These are phyloP conservation scores for Sciurus carolinensis DNA, from an alignment of 2,797 vertebrate species.

Conservation along the genomic window DNA sequence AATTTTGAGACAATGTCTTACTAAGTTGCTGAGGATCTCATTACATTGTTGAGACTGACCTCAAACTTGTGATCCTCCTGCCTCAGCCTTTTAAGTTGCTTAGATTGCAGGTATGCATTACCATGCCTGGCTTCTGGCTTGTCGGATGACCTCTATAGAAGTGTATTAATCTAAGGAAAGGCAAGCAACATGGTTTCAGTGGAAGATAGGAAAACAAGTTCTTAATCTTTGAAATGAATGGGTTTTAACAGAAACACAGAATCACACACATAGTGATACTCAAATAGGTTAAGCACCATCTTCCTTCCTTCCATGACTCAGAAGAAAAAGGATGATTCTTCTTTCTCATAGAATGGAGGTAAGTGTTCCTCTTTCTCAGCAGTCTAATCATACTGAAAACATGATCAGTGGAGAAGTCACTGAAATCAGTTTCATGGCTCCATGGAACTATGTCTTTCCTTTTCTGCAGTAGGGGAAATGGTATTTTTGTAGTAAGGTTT, in stretches of 20 bases:
- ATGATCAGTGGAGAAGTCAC: neutral
- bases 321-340: neutral
- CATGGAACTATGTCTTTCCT: neutral
- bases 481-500: neutral
- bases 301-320: neutral
- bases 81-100: neutral
- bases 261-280: neutral
- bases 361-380: neutral
- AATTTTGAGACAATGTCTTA: neutral
- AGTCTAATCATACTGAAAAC: neutral
- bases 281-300: neutral
- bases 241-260: neutral
- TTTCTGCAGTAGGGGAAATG: neutral
- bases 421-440: neutral
- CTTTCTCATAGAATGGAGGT: neutral
- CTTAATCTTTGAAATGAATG: constrained; percentile 4
- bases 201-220: neutral
- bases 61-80: neutral
- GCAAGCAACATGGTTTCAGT: neutral
- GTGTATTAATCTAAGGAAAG: constrained; percentile 44
- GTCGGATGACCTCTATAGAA: neutral
- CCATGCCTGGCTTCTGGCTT: neutral
- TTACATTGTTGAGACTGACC: neutral
- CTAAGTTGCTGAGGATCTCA: neutral
- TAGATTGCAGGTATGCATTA: neutral